Conservation (phyloP, 2,888 invertebrate species). For the Eledona agricola region DNA sequence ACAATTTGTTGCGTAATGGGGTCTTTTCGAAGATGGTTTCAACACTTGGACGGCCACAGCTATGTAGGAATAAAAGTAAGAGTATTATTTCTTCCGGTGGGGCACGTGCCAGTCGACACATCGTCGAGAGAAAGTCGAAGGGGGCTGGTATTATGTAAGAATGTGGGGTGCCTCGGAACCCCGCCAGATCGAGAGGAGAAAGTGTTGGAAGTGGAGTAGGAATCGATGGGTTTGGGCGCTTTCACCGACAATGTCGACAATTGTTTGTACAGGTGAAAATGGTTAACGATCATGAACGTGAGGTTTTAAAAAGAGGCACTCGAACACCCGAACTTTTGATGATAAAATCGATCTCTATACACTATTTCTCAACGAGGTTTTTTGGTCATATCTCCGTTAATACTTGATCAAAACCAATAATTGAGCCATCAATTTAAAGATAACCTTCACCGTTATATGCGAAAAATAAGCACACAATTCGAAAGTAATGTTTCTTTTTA, state of each 20-base stretch:
- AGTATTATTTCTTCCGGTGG: conserved; percentile 12
- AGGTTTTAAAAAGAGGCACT: not conserved
- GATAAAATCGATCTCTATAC: too few species aligned
- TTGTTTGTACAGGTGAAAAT: conserved; percentile 18
- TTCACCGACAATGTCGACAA: conserved; percentile 13
- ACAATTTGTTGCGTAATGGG: too few species aligned
- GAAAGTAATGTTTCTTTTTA: too few species aligned
- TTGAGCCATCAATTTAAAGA: too few species aligned
- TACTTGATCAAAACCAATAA: too few species aligned
- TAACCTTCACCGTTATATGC: too few species aligned
- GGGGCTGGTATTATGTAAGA: conserved; percentile 21
- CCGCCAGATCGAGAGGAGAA: conserved; percentile 9
- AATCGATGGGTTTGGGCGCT: conserved; percentile 15
- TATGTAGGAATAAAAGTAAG: conserved; percentile 8
- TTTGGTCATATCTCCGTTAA: too few species aligned
- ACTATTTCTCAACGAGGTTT: too few species aligned
- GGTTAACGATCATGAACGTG: conserved; percentile 12
- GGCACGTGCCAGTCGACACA: conserved; percentile 17
- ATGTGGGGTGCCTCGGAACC: conserved; percentile 11
- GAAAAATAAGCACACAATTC: too few species aligned
- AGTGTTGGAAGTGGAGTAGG: conserved; percentile 18
- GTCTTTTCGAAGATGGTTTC: too few species aligned
- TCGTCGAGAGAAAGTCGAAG: conserved; percentile 11
- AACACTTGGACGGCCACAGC: conserved; percentile 1
- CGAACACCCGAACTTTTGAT: too few species aligned